Conservation (phyloP, 2,888 invertebrate species). For the Seira ritae region DNA sequence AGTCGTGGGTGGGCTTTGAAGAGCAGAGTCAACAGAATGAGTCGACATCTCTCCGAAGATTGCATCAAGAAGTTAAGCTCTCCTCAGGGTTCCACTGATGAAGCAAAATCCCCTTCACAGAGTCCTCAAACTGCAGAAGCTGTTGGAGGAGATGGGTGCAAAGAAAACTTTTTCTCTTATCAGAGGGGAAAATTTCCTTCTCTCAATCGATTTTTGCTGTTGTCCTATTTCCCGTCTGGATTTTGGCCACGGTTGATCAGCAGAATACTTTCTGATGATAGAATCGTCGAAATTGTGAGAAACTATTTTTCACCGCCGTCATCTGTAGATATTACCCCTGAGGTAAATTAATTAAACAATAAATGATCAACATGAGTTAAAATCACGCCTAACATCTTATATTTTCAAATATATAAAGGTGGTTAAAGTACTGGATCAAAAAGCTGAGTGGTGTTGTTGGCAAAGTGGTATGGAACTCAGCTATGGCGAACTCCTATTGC, state of each 20-base stretch:
- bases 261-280: conserved; percentile 92
- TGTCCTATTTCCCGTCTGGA: conserved; percentile 98
- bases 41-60: conserved; percentile 70
- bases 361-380: no score
- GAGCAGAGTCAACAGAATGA: conserved; percentile 68
- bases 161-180: conserved; percentile 51
- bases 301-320: conserved; percentile 83
- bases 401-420: conserved; percentile 74
- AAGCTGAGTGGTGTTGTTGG: conserved; percentile 95
- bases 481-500: conserved; percentile 87
- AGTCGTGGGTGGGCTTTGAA: conserved; percentile 82
- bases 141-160: conserved; percentile 7
- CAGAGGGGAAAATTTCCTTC: conserved; percentile 65
- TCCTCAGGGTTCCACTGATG: conserved; percentile 46
- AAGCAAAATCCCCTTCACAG: conserved; percentile 34
- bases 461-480: conserved; percentile 92
- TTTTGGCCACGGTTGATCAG: conserved; percentile 95
- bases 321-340: conserved; percentile 68
- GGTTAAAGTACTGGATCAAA: conserved; percentile 81
- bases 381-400: no score
- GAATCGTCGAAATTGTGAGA: conserved; percentile 86
- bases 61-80: conserved; percentile 62
- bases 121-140: conserved; percentile 20
- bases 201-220: conserved; percentile 83
- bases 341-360: conserved; percentile 41